Conservation (phyloP, 1,140 invertebrate species). For the Drosophila orena region DNA sequence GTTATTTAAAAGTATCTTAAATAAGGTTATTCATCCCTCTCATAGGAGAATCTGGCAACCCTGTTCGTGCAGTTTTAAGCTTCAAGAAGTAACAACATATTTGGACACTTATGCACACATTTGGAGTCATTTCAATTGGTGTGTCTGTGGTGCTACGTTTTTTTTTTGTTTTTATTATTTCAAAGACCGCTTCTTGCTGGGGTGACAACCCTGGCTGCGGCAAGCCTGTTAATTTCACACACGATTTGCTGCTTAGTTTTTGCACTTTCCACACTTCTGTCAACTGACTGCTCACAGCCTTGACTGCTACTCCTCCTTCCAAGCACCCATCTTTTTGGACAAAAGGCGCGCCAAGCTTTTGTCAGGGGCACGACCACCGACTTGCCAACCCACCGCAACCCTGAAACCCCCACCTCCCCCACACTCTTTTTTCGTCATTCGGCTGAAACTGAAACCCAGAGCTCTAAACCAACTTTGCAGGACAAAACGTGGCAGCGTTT, state of each 20-base stretch:
- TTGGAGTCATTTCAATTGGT: constrained; percentile 4
- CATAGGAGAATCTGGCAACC: constrained; percentile 1
- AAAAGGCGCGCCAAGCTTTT: constrained; percentile 47
- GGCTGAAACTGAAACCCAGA: constrained; percentile 10
- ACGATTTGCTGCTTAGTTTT: constrained; percentile 55
- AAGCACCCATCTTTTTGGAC: constrained; percentile 2
- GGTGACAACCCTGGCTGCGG: constrained; percentile 16
- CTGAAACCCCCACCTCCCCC: not conserved
- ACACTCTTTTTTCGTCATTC: not conserved
- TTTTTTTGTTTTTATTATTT: not conserved
- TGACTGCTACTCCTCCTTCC: not conserved
- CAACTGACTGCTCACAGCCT: constrained; percentile 37
- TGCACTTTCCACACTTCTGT: constrained; percentile 34
- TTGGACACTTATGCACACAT: constrained; percentile 7
- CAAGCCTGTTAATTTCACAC: constrained; percentile 49
- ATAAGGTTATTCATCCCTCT: too few relatives aligned
- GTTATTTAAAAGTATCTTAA: too few relatives aligned
- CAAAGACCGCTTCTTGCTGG: not conserved
- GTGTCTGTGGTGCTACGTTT: not conserved
- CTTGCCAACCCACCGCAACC: not conserved
- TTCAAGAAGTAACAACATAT: not conserved
- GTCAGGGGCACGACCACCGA: constrained; percentile 20
- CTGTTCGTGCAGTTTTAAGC: not conserved
- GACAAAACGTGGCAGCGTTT: constrained; percentile 61
- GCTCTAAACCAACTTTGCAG: constrained; percentile 56